Evolutionary conservation across 35 echinoderm and acorn worm genomes (phyloP).

Genomic region (Ophioderma brevispina): DNA sequence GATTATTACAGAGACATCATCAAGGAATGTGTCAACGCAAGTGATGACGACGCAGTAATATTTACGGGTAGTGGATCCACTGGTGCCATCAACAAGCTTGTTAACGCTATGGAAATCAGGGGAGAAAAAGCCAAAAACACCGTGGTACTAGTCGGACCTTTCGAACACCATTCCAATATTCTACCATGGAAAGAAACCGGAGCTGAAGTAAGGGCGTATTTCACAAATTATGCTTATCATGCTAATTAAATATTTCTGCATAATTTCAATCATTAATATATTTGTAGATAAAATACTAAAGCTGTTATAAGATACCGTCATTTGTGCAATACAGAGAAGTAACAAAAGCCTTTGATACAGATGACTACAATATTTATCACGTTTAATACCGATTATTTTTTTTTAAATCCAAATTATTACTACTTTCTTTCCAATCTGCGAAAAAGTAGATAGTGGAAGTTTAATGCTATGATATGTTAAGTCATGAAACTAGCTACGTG

Average conservation of each 20-base stretch:
- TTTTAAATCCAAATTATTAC: no score
- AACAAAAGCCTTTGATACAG: no score
- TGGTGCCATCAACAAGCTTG: conserved; percentile 88
- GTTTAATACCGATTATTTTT: no score
- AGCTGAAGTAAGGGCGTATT: conserved; percentile 63
- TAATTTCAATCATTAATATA: neutral
- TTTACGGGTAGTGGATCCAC: conserved; percentile 97
- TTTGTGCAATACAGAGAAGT: no score
- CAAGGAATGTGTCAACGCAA: conserved; percentile 76
- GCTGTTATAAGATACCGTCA: no score
- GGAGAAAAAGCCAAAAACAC: conserved; percentile 77
- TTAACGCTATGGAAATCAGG: conserved; percentile 77
- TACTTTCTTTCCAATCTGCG: no score
- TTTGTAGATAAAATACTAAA: no score
- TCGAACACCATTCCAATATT: conserved; percentile 99
- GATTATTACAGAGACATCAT: conserved; percentile 80
- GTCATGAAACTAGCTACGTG: no score
- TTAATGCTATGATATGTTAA: no score
- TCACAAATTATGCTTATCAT: no score
- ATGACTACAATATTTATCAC: no score
- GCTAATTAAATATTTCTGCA: neutral
- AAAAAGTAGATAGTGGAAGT: no score
- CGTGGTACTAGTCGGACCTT: conserved; percentile 93
- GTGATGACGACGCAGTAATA: conserved; percentile 85
- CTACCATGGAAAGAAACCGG: conserved; percentile 98